Conservation (phyloP, 2,113 vertebrate genomes). For the Sorex araneus region DNA sequence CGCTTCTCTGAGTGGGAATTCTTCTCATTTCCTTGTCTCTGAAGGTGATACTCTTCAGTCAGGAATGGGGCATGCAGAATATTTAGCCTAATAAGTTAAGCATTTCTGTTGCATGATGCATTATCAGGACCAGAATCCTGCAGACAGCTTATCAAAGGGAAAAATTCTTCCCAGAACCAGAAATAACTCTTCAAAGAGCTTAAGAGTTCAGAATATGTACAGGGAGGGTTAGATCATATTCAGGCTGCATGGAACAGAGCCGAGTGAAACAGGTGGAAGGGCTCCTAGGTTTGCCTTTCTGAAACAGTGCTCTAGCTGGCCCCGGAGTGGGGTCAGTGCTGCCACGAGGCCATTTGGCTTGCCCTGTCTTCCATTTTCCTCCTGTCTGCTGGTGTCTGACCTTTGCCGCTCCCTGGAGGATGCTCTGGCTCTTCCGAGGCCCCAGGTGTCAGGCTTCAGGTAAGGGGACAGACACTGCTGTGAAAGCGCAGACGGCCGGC, state of each 20-base stretch:
- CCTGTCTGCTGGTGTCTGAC: not conserved
- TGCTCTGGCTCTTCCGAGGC: not conserved
- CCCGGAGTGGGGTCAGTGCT: not conserved
- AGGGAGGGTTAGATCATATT: not conserved
- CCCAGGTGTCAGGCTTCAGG: not conserved
- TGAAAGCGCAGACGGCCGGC: not conserved
- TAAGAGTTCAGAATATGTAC: not conserved
- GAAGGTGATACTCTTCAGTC: not conserved
- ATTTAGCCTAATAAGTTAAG: not conserved
- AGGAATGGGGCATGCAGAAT: not conserved
- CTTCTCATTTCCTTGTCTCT: too few relatives aligned
- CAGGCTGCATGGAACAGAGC: not conserved
- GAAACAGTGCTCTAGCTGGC: not conserved
- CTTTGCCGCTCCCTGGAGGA: not conserved
- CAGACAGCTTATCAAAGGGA: not conserved
- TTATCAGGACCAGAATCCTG: not conserved
- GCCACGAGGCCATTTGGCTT: not conserved
- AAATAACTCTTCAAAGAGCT: fast-evolving
- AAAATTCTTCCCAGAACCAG: not conserved
- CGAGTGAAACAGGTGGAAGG: not conserved
- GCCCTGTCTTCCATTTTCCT: not conserved
- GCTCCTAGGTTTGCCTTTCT: not conserved
- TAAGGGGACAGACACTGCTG: not conserved
- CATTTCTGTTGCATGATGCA: not conserved
- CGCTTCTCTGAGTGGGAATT: too few relatives aligned